These are phyloP conservation scores for Sisyra nigra DNA, from an alignment of 2,888 invertebrate genomes.

Conservation along the genomic window DNA sequence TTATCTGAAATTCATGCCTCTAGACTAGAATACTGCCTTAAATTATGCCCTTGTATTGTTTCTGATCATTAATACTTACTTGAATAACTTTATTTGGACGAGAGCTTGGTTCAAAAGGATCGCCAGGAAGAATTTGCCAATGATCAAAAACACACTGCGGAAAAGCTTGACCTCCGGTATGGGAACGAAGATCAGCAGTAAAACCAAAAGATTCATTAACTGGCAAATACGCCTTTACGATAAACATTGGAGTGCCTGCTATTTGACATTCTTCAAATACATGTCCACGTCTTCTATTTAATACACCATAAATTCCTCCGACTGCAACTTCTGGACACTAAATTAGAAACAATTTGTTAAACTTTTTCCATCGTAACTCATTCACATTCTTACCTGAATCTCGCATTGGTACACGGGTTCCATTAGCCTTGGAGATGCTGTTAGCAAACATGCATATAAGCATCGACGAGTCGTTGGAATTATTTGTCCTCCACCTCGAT, in stretches of 20 bases:
- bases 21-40: no score
- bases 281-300: slow-evolving; percentile 94
- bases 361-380: slow-evolving; percentile 4
- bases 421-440: slow-evolving; percentile 87
- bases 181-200: slow-evolving; percentile 92
- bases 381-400: slow-evolving; percentile 46
- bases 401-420: slow-evolving; percentile 99
- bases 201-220: slow-evolving; percentile 99
- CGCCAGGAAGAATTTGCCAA: slow-evolving; percentile 95
- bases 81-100: slow-evolving; percentile 69
- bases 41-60: no score
- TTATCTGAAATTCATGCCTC: no score
- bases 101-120: slow-evolving; percentile 64
- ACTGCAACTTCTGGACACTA: slow-evolving; percentile 83
- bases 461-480: slow-evolving; percentile 97
- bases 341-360: slow-evolving; percentile 7
- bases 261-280: slow-evolving; percentile 94
- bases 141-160: slow-evolving; percentile 99
- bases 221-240: slow-evolving; percentile 95
- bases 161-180: slow-evolving; percentile 99
- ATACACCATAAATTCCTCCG: slow-evolving; percentile 95
- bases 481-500: slow-evolving; percentile 99
- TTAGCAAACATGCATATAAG: slow-evolving; percentile 89
- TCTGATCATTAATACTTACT: slow-evolving; percentile 29
- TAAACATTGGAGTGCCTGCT: slow-evolving; percentile 95